These are phyloP conservation scores for Coendou prehensilis DNA, from an alignment of 2,797 vertebrate species.

Conservation along the genomic window DNA sequence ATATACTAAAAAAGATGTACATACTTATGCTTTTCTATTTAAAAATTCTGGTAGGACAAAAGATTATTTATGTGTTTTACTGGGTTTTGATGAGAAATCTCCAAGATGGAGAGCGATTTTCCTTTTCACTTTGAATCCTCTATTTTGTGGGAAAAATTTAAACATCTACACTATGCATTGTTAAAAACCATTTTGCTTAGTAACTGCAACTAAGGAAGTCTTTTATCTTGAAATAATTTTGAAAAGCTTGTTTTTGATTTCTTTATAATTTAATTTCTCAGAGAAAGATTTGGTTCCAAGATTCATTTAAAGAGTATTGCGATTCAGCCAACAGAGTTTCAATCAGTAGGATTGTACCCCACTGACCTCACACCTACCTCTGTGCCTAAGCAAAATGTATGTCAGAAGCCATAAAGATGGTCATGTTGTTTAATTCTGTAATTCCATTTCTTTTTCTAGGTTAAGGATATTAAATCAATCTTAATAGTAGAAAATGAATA, in stretches of 20 bases:
- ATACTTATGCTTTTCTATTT: background rate
- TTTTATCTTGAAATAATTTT: constrained; percentile 51
- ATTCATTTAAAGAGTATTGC: background rate
- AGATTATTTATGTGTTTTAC: background rate
- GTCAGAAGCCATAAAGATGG: background rate
- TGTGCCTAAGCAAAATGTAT: background rate
- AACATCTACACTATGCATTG: background rate
- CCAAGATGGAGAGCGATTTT: background rate
- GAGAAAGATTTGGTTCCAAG: constrained; percentile 3
- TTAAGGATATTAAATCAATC: background rate
- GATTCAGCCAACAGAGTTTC: background rate
- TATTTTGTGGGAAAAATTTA: background rate
- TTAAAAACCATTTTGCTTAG: constrained; percentile 10
- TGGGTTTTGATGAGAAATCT: constrained; percentile 23
- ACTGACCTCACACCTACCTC: background rate
- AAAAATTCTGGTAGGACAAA: background rate
- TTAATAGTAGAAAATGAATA: constrained; percentile 12
- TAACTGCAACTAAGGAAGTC: background rate
- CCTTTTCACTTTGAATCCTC: constrained; percentile 11
- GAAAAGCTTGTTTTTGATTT: background rate
- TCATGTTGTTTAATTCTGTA: background rate
- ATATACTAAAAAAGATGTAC: background rate
- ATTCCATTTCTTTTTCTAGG: background rate
- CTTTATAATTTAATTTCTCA: constrained; percentile 41
- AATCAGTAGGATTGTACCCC: background rate